Conservation (phyloP, 2,888 invertebrate genomes). For the Cataglyphis altisquamis region DNA sequence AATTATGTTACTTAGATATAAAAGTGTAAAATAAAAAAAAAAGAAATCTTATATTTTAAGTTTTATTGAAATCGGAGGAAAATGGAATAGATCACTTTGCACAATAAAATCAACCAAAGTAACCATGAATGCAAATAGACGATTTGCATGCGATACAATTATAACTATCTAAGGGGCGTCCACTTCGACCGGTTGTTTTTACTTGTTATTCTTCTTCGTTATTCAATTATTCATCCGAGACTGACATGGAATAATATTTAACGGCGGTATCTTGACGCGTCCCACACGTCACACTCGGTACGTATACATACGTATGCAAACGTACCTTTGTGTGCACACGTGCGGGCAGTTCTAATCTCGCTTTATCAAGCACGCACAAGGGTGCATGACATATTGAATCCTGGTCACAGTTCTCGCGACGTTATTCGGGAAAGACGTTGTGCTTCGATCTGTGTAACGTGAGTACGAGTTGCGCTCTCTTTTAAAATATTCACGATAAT, state of each 20-base stretch:
- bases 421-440: constrained; percentile 55
- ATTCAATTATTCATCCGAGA: constrained; percentile 78
- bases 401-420: constrained; percentile 52
- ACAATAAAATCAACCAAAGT: constrained; percentile 8
- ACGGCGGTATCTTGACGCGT: constrained; percentile 46
- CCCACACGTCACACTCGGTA: not conserved
- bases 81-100: not conserved
- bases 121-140: constrained; percentile 20
- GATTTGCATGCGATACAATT: not conserved
- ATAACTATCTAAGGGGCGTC: not conserved
- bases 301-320: not conserved
- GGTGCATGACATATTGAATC: constrained; percentile 21
- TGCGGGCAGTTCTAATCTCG: constrained; percentile 45
- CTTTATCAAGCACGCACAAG: constrained; percentile 59
- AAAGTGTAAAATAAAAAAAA: not conserved
- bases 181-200: constrained; percentile 24
- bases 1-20: not conserved
- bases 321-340: not conserved
- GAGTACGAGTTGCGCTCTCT: not conserved
- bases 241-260: constrained; percentile 76
- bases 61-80: not conserved
- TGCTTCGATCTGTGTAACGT: not conserved
- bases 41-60: not conserved
- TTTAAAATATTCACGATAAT: not conserved
- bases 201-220: constrained; percentile 58